These are phyloP conservation scores for Manis pentadactyla DNA, from an alignment of 2,797 vertebrate genomes.

Conservation along the genomic window DNA sequence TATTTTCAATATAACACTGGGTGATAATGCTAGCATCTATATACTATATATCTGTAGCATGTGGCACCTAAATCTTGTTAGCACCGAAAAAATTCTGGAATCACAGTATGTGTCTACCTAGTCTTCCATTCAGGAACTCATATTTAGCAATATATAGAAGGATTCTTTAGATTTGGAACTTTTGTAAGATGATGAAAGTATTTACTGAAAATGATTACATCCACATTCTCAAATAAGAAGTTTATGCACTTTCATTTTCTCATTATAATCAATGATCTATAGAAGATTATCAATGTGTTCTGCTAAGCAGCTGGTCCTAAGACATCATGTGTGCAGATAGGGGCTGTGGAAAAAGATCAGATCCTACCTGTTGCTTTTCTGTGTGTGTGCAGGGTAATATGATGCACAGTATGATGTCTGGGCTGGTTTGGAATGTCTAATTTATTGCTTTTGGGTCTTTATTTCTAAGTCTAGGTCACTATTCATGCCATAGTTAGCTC, in stretches of 20 bases:
- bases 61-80: not conserved
- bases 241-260: not conserved
- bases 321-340: not conserved
- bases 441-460: not conserved
- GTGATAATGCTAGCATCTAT: not conserved
- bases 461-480: not conserved
- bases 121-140: not conserved
- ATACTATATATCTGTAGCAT: not conserved
- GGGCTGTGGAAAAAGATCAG: not conserved
- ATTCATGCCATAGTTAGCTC: not conserved
- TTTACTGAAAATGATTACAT: not conserved
- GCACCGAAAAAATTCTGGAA: not conserved
- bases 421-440: not conserved
- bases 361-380: not conserved
- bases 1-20: not conserved
- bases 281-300: not conserved
- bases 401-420: not conserved
- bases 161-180: not conserved
- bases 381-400: not conserved
- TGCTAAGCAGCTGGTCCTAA: not conserved
- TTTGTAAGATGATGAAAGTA: not conserved
- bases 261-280: not conserved
- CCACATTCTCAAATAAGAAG: not conserved
- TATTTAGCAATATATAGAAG: not conserved
- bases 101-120: not conserved